Evolutionary conservation across 1,140 invertebrate genomes (phyloP).

Genomic region (Vanessa atalanta): DNA sequence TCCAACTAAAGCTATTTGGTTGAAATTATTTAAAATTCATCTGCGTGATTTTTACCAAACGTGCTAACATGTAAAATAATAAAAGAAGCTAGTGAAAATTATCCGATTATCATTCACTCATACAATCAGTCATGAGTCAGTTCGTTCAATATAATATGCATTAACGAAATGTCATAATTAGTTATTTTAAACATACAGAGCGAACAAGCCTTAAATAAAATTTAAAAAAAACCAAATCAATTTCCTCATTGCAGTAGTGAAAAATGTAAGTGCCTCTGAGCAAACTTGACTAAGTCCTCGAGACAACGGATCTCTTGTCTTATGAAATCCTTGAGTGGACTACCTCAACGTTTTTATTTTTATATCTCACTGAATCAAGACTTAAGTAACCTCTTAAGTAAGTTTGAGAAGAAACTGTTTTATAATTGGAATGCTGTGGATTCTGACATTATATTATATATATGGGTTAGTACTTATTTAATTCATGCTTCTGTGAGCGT

Average conservation of each 20-base stretch:
- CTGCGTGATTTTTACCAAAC: no score
- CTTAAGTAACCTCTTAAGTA: slow-evolving; percentile 34
- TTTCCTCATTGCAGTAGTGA: slow-evolving; percentile 41
- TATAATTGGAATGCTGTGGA: slow-evolving; percentile 28
- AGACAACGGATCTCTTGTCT: slow-evolving; percentile 69
- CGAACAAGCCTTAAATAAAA: slow-evolving; percentile 17
- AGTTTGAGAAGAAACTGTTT: slow-evolving; percentile 36
- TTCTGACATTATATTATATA: slow-evolving; percentile 5
- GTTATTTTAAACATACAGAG: neutral
- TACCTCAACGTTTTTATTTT: slow-evolving; percentile 45
- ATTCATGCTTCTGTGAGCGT: no score
- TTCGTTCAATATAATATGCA: no score
- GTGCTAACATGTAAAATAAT: no score
- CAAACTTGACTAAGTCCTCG: slow-evolving; percentile 62
- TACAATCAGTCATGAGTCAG: no score
- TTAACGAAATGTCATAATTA: neutral
- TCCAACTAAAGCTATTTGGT: no score
- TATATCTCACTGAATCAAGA: slow-evolving; percentile 35
- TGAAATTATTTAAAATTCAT: no score
- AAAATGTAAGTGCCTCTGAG: slow-evolving; percentile 50
- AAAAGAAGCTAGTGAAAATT: no score
- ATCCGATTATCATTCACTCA: no score
- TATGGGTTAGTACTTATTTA: neutral
- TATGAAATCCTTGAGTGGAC: slow-evolving; percentile 65
- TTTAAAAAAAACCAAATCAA: slow-evolving; percentile 34